A percentile compares a stretch with the other conserved stretches of the same genome.
Evolutionary conservation across 2,797 vertebrate genomes (phyloP).

Genomic region (Toxotes lorentzi): DNA sequence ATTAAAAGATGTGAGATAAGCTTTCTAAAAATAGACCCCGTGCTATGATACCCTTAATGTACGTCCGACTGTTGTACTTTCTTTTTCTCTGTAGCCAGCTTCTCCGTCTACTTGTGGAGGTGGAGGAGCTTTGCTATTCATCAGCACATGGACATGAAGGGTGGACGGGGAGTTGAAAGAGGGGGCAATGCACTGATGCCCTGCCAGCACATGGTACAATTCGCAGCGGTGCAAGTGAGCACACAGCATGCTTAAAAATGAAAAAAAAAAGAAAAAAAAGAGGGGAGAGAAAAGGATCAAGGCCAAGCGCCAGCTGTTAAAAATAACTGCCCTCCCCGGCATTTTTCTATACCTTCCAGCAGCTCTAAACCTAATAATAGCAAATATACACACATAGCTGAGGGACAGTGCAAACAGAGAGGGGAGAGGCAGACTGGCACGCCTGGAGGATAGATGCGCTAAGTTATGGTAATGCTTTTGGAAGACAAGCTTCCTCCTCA

Average conservation of each 20-base stretch:
- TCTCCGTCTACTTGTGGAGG: constrained; percentile 21
- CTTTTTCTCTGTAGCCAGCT: constrained; percentile 18
- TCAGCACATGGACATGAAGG: constrained; percentile 30
- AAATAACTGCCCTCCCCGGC: constrained; percentile 83
- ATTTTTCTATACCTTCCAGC: constrained; percentile 82
- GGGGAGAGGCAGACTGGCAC: constrained; percentile 51
- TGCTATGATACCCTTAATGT: constrained; percentile 14
- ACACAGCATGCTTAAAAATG: constrained; percentile 10
- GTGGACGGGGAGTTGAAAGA: constrained; percentile 28
- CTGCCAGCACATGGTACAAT: constrained; percentile 41
- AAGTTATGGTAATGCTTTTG: constrained; percentile 76
- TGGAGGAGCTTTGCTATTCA: constrained; percentile 39
- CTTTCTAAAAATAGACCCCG: constrained; percentile 76
- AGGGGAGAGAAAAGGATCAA: constrained; percentile 63
- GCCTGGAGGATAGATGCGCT: constrained; percentile 67
- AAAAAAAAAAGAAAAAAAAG: neutral
- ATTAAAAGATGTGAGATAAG: constrained; percentile 65
- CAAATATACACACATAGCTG: constrained; percentile 75
- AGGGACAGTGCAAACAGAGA: constrained; percentile 70
- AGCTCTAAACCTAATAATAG: constrained; percentile 83
- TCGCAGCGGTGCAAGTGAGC: constrained; percentile 25
- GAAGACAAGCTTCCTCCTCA: constrained; percentile 74
- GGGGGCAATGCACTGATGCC: constrained; percentile 32
- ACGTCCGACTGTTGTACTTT: neutral
- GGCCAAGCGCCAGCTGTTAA: constrained; percentile 76